Base-by-base conservation (phyloP, 2,113 vertebrate genomes). In the Paraplagusia blochii region DNA sequence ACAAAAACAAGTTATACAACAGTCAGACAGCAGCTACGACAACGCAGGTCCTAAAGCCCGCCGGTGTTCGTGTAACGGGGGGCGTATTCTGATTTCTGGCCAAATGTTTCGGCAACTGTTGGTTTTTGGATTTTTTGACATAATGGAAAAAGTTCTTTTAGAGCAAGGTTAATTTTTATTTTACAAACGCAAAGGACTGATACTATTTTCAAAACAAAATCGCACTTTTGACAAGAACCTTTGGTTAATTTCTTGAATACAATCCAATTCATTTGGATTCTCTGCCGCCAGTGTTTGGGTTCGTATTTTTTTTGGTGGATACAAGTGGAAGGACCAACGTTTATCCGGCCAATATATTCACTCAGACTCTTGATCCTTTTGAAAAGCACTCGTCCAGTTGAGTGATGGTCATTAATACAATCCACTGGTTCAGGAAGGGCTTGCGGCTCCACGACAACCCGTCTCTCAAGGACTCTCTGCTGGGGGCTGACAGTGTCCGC, bases 341-440 rank as follows among this genome's bases (percentile, higher is more conserved):
- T 29, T 29, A 29, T 29, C 22, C 22, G 22, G 2, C 22, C 22
- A 29, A 29, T 29, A 29, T 29, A 29, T 29, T n/a, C 22, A 29
- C 22, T 29, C 22, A 29, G 22, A 29, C 22, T 29, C 22, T 29
- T 29, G 40, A 43, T 1, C 14, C n/a, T 19, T 18, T 49, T 13
- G 50, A 36, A 47, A 69, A 61, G 69, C 58, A 74, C 59, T 77
- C 80, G 38, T 79, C 82, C 82, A 81, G 76, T 87, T 69, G 76
- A 90, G 90, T 90, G 59, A 97, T 98, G 96, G 95, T 94, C 79
- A 91, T 93, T 80, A 97, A 98, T 79, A 95, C 95, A 14, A 90
- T 98, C 76, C 95, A 98, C 88, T 98, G 96, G 96, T 98, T 98
- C 90, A 93, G 96, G 85, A 98, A 98, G 92, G 95, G 96, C 80